Evolutionary conservation across 2,113 vertebrate genomes (phyloP), one percentile per base, ranked within the genome.

Genomic region (Malurus alboscapulatus): DNA sequence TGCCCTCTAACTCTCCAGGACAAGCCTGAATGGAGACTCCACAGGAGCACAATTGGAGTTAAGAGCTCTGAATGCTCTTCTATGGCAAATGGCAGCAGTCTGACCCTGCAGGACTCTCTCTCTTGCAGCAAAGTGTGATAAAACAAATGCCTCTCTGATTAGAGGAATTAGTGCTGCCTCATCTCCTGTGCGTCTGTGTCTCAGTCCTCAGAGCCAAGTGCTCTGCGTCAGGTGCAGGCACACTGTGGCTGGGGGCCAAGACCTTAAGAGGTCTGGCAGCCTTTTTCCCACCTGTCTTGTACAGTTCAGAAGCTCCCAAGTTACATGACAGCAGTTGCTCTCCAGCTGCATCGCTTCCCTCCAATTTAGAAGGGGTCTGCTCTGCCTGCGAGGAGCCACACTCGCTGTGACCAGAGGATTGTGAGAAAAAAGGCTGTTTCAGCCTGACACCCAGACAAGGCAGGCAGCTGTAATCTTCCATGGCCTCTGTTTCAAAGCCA

Each of bases 21-120:
- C 88, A 92, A 94, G 87, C 76, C 82, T 95, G 92, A 94, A 91
- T 85, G 69, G 74, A 88, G 84, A 44, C 92, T 96, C 94, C 11
- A 13, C 69, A 80, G 93, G 93, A 94, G 82, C 80, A 66, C 85
- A 95, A 93, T 87, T 94, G 87, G 84, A 93, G 87, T 91, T 94
- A 94, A 97, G 84, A 92, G 68, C 59, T 84, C 88, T 94, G 78
- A 92, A 93, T 94, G 92, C 80, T 94, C 90, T 73, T 96, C 87
- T 92, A 17, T 53, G 68, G 90, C 84, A 90, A 92, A 79, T 40
- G 82, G 79, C 68, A 85, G 72, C 42, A 80, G 91, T 45, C 40
- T 91, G 63, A 91, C 65, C 85, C 92, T 72, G 75, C 77, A 90
- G 88, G 80, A 72, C 40, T 90, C n/a, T 1, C 87, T 84, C 44